Base-by-base conservation (phyloP, 2,113 vertebrate genomes). In the Brachirus orientalis region DNA sequence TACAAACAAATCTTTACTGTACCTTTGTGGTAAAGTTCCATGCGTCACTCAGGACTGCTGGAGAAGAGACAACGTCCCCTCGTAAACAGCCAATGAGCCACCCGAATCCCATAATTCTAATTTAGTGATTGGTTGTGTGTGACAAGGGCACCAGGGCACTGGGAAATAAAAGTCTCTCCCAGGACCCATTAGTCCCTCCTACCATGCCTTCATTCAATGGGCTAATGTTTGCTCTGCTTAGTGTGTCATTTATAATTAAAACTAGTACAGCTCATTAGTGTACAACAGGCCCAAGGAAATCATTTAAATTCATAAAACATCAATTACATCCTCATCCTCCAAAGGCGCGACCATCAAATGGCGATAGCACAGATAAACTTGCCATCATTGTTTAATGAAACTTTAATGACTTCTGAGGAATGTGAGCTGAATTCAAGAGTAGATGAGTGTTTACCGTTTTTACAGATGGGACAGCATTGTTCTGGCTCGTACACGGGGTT, bases 401-500 rank as follows among this genome's bases (percentile, higher is more conserved):
- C 70, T 69, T 53, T 75, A 79, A 84, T 78, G 70, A 74, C 65
- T 66, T 76, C 33, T 19, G 57, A 51, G 54, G 73, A 61, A 51
- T 69, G 60, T 50, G 68, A 7, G 8, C 38, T 14, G 38, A 53
- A 65, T 83, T 33, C 61, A 58, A 43, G 79, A 8, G 55, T 40
- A 65, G 68, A 53, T 11, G 56, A 65, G 51, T 84, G 87, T 95
- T 97, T 96, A 99, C 98, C 98, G 87, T 99, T 98, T 95, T 99
- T 99, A 95, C 98, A 99, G 95, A 99, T 95, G 80, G 98, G 98
- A 91, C 97, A 99, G 95, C 98, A 99, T 86, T 98, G 97, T 78
- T 98, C 96, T 74, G 98, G 97, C 89, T 99, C 98, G 83, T 99
- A 99, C 90, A 99, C 95, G 13, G 98, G 98, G 94, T 99, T 99